phyloP scores from a whole-genome alignment of 2,113 vertebrate genomes.

The Mesembrinibis cayennensis region DNA sequence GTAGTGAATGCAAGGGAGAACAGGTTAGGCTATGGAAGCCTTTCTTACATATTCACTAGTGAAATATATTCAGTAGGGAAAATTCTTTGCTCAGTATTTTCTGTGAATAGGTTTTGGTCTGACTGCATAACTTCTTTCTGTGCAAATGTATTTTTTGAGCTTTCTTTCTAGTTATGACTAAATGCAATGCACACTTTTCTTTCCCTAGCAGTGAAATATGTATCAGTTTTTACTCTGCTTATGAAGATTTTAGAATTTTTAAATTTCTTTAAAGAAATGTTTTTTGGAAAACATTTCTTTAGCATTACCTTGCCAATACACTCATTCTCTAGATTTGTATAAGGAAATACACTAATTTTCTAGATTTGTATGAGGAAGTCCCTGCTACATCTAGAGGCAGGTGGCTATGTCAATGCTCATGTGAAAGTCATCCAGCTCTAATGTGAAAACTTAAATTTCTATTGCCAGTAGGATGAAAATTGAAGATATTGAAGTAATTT shows the following conservation, averaged over 20 bases:
- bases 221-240: background rate
- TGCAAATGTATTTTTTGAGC: background rate
- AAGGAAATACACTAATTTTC: background rate
- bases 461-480: background rate
- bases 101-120: background rate
- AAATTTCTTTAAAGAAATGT: background rate
- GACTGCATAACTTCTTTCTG: background rate
- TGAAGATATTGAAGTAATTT: background rate
- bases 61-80: background rate
- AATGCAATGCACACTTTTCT: background rate
- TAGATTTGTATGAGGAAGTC: background rate
- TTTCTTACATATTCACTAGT: background rate
- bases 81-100: background rate
- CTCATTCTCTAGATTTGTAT: background rate
- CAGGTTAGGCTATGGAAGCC: background rate
- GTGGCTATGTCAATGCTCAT: background rate
- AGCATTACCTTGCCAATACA: background rate
- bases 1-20: background rate
- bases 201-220: background rate
- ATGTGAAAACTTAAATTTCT: background rate
- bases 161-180: conserved; percentile 13
- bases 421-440: background rate
- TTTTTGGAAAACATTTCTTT: background rate
- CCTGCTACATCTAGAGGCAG: background rate
- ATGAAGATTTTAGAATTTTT: background rate